Percentiles rank a stretch among this genome's conserved stretches.
phyloP scores from a whole-genome alignment of 2,888 invertebrate genomes.

The Ganaspis brasiliensis region DNA sequence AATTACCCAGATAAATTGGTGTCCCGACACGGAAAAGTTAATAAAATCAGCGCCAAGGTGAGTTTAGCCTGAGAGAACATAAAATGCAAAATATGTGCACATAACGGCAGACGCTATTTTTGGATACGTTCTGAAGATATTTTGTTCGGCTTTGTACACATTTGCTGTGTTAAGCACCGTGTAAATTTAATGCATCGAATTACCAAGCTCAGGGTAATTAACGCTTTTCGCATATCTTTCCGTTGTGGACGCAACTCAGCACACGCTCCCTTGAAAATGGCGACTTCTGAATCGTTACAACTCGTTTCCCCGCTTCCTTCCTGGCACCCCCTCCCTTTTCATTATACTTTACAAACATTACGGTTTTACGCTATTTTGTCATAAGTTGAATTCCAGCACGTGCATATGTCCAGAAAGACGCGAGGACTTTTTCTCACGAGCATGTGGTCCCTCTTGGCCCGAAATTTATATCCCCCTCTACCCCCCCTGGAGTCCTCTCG shows the following conservation, averaged over 20 bases:
- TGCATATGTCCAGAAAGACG: background rate
- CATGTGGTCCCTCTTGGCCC: slow-evolving; percentile 38
- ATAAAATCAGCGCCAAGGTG: slow-evolving; percentile 5
- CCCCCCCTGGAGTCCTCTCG: background rate
- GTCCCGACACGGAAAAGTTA: slow-evolving; percentile 8
- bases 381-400: slow-evolving; percentile 37
- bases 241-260: slow-evolving; percentile 23
- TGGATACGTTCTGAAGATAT: slow-evolving; percentile 26
- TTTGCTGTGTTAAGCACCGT: slow-evolving; percentile 36
- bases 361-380: slow-evolving; percentile 31
- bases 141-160: slow-evolving; percentile 36
- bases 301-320: background rate
- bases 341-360: slow-evolving; percentile 1
- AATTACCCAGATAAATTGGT: no score
- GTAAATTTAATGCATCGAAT: slow-evolving; percentile 43
- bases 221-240: slow-evolving; percentile 29
- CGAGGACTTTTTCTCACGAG: slow-evolving; percentile 36
- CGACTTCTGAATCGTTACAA: slow-evolving; percentile 30
- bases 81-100: slow-evolving; percentile 23
- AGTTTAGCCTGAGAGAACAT: slow-evolving; percentile 1
- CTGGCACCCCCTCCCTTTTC: background rate
- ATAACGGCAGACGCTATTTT: slow-evolving; percentile 36
- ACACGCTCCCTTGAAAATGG: slow-evolving; percentile 1
- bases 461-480: slow-evolving; percentile 36
- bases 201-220: slow-evolving; percentile 35